These are phyloP conservation scores for Sitodiplosis mosellana DNA, from an alignment of 1,140 invertebrate genomes.

Conservation along the genomic window DNA sequence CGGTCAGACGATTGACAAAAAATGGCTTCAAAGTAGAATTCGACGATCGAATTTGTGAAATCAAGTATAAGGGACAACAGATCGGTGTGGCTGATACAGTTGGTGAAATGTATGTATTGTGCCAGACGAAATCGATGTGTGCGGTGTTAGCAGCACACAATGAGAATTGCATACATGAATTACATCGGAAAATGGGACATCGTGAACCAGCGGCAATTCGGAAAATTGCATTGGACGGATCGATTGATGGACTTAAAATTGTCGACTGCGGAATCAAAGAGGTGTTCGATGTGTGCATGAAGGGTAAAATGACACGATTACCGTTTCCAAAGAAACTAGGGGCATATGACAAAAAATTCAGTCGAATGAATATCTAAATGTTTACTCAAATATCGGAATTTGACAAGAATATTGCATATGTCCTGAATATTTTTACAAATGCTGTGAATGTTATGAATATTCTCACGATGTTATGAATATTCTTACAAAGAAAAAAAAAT, in stretches of 20 bases:
- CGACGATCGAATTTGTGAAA: constrained; percentile 11
- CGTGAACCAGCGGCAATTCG: constrained; percentile 23
- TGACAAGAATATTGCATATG: too few species aligned
- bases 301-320: constrained; percentile 19
- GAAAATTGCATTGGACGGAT: constrained; percentile 11
- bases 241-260: constrained; percentile 10
- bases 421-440: too few species aligned
- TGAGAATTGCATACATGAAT: constrained; percentile 5
- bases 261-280: constrained; percentile 4
- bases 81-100: constrained; percentile 10
- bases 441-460: too few species aligned
- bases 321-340: constrained; percentile 14
- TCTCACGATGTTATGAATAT: too few species aligned
- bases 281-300: constrained; percentile 16
- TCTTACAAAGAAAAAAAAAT: too few species aligned
- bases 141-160: constrained; percentile 1
- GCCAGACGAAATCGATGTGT: constrained; percentile 3
- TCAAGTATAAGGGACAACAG: constrained; percentile 8
- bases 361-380: too few species aligned
- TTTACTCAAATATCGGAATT: too few species aligned
- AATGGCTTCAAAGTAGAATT: constrained; percentile 14
- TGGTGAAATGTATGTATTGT: constrained; percentile 9
- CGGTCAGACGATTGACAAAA: constrained; percentile 13
- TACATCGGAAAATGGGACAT: constrained; percentile 23
- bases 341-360: too few species aligned